Percentiles rank a stretch among this genome's conserved stretches.
These are phyloP conservation scores for Atherix ibis DNA, from an alignment of 2,888 invertebrate species.

Conservation along the genomic window DNA sequence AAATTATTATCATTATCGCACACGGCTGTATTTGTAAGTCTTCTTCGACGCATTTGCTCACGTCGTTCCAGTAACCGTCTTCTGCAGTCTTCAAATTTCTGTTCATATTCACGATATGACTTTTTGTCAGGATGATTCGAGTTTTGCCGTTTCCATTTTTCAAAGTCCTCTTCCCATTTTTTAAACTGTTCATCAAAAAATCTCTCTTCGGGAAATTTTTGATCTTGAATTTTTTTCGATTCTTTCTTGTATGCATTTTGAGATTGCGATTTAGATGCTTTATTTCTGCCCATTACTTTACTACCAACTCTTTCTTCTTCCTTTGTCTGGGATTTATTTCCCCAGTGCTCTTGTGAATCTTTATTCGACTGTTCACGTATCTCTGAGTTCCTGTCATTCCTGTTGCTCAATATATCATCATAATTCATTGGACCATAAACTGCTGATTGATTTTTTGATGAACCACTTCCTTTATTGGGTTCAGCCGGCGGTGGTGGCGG, in stretches of 20 bases:
- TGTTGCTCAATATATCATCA: no score
- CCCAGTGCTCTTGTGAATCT: no score
- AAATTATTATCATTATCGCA: no score
- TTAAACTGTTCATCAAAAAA: slow-evolving; percentile 78
- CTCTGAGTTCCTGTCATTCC: no score
- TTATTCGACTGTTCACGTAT: no score
- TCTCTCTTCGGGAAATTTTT: slow-evolving; percentile 44
- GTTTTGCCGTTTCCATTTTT: slow-evolving; percentile 82
- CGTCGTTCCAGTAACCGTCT: slow-evolving; percentile 61
- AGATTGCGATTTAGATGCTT: slow-evolving; percentile 4
- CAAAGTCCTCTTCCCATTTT: slow-evolving; percentile 84
- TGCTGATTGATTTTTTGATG: no score
- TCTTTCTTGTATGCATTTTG: no score
- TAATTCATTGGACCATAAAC: no score
- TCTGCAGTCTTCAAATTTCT: slow-evolving; percentile 74
- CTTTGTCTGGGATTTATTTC: no score
- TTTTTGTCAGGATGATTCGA: slow-evolving; percentile 81
- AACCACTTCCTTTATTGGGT: no score
- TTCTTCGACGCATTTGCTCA: slow-evolving; percentile 59
- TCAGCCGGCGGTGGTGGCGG: not conserved
- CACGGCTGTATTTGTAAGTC: slow-evolving; percentile 8
- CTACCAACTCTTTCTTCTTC: slow-evolving; percentile 3
- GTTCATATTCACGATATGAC: slow-evolving; percentile 71
- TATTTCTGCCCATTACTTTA: slow-evolving; percentile 5
- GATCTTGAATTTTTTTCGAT: no score